Evolutionary conservation across 2,888 invertebrate species (phyloP), one percentile per base, ranked within the genome.

Genomic region (Malachius bipustulatus): DNA sequence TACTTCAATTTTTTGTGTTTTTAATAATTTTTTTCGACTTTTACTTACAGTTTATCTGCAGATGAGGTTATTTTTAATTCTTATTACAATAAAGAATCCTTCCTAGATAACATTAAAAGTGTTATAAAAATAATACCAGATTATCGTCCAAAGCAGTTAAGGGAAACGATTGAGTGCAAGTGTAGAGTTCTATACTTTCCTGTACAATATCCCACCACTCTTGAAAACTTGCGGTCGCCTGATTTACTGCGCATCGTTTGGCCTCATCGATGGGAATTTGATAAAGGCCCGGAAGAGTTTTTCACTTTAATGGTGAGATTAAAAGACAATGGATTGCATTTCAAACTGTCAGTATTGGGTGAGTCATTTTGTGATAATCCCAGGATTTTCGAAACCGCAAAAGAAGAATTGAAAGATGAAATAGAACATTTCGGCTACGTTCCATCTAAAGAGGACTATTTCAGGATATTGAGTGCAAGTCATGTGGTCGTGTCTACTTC

Each of bases 231-330:
- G n/a, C 24, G 24, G n/a, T 8, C 6, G 6, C 6, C n/a, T 19
- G 24, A 19, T 8, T 19, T 6, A 33, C 47, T 78, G 29, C 73
- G 73, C 49, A 69, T 82, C 36, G 69, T 80, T 4, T 82, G 82
- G 82, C 76, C 81, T 1, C 82, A 82, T 59, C 64, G 82, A 49
- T 82, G 82, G 80, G 82, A 82, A 56, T 78, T 79, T 56, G 82
- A 82, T 53, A 82, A 81, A 60, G 73, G 75, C 52, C 82, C 82
- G 1, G 71, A 75, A 29, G 56, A 67, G 10, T 70, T 82, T 47
- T 75, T 80, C 39, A 57, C 67, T 19, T 66, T 70, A 1, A 47
- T 75, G 3, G 52, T 63, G 38, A 60, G 59, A 37, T 52, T 76
- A 14, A 62, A 66, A 33, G 65, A 69, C 29, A 60, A 68, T 8